Base-by-base conservation (phyloP, 2,113 vertebrate species). In the Pao palembangensis region DNA sequence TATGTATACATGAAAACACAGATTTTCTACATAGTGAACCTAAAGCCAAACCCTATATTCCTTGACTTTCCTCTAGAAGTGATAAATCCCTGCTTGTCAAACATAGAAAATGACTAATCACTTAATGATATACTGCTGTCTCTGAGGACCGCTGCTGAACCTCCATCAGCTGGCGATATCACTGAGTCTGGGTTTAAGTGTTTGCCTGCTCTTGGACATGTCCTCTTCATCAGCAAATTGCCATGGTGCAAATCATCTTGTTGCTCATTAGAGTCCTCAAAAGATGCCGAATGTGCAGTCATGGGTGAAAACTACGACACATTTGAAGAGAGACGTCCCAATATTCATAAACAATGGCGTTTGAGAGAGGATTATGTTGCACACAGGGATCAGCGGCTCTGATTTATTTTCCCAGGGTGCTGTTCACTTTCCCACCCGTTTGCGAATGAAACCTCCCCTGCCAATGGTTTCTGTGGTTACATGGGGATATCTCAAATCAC, bases 11-110 rank as follows among this genome's bases (percentile, higher is more conserved):
- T 38, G 11, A 38, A 38, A 12, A 8, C 5, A 3, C 3, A 38
- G 34, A 64, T 12, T 21, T 61, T 58, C 41, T 14, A 15, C 41
- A 28, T 28, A 23, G 41, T 58, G 51, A 55, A 43, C 42, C n/a
- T 46, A 8, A 21, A 53, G 51, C 72, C 44, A 59, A 76, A 14
- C 28, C 5, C 46, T 48, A 58, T 76, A 79, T 71, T 76, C 57
- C 67, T 41, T 19, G 57, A 63, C 42, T 60, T 48, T 73, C 8
- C 64, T 69, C 67, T 58, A 72, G 71, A 73, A 74, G 79, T 68
- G 81, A 88, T 91, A 88, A 90, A 92, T 91, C 82, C 78, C 74
- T 79, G 74, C 74, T 84, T 90, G 89, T 91, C 87, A 92, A 89
- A 92, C 84, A 88, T 61, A 78, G 73, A 80, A 64, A 79, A 79